phyloP scores from a whole-genome alignment of 2,113 vertebrate genomes.

The Planiliza haematocheilus region DNA sequence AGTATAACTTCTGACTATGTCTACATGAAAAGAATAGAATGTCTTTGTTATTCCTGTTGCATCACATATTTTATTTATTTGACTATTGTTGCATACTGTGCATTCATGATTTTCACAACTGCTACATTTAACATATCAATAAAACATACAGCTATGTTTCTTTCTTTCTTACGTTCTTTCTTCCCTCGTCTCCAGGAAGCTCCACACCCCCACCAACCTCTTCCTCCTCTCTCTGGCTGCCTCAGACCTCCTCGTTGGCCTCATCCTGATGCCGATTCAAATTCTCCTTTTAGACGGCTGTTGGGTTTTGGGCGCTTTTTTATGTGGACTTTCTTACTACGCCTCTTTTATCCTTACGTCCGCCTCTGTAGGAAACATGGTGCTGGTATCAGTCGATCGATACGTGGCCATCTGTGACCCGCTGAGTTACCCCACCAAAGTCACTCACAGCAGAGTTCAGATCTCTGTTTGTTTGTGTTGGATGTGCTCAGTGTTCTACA shows the following conservation, averaged over 20 bases:
- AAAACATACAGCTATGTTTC: too few relatives aligned
- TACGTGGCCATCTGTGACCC: conserved; percentile 68
- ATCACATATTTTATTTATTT: too few relatives aligned
- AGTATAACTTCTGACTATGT: too few relatives aligned
- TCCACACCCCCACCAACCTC: conserved; percentile 79
- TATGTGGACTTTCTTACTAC: conserved; percentile 19
- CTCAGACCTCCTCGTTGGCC: conserved; percentile 64
- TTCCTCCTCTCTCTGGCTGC: conserved; percentile 74
- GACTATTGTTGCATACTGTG: too few relatives aligned
- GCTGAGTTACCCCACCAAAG: conserved; percentile 41
- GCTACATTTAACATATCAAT: too few relatives aligned
- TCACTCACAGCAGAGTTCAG: conserved; percentile 29
- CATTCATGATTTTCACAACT: too few relatives aligned
- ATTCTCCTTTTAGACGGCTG: conserved; percentile 48
- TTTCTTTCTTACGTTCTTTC: too few relatives aligned
- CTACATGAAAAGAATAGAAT: too few relatives aligned
- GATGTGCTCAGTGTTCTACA: conserved; percentile 31
- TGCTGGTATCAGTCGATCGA: conserved; percentile 69
- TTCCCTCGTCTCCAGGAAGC: conserved; percentile 66
- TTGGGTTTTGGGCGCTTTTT: conserved; percentile 58
- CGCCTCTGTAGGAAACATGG: conserved; percentile 58
- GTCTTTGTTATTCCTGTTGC: too few relatives aligned
- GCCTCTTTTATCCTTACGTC: conserved; percentile 27
- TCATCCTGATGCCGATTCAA: conserved; percentile 54
- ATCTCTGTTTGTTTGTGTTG: conserved; percentile 45